Conservation (phyloP, 1,140 invertebrate genomes). For the Stegodyphus mimosarum region DNA sequence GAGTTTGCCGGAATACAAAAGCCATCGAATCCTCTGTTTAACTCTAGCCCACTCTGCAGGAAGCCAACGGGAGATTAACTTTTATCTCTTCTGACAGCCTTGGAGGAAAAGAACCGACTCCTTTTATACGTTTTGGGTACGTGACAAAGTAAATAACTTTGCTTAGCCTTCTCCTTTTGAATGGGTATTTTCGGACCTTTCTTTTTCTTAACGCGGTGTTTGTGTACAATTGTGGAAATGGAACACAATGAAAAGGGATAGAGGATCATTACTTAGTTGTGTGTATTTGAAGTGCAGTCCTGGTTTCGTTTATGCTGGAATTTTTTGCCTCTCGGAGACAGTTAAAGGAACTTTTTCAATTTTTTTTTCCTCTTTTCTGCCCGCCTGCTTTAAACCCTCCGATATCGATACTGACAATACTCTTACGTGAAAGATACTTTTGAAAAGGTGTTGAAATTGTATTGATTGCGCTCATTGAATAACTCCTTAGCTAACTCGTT, state of each 20-base stretch:
- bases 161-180: constrained; percentile 13
- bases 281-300: not conserved
- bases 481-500: too few relatives aligned
- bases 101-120: constrained; percentile 26
- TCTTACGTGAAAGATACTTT: too few relatives aligned
- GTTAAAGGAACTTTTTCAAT: too few relatives aligned
- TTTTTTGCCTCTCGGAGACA: too few relatives aligned
- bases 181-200: constrained; percentile 14
- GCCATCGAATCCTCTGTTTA: constrained; percentile 38
- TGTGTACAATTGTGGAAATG: constrained; percentile 54
- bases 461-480: too few relatives aligned
- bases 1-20: constrained; percentile 30
- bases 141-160: constrained; percentile 60
- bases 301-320: not conserved
- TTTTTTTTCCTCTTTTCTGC: too few relatives aligned
- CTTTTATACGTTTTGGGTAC: constrained; percentile 48
- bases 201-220: constrained; percentile 9
- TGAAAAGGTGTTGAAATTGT: too few relatives aligned
- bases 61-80: constrained; percentile 45
- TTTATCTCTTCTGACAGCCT: constrained; percentile 55
- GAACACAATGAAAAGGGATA: constrained; percentile 19
- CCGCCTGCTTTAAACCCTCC: too few relatives aligned
- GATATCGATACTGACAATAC: too few relatives aligned
- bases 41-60: constrained; percentile 40
- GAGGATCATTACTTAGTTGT: constrained; percentile 29